These are phyloP conservation scores for Mellilla xanthometata DNA, from an alignment of 2,888 invertebrate genomes.

Conservation along the genomic window DNA sequence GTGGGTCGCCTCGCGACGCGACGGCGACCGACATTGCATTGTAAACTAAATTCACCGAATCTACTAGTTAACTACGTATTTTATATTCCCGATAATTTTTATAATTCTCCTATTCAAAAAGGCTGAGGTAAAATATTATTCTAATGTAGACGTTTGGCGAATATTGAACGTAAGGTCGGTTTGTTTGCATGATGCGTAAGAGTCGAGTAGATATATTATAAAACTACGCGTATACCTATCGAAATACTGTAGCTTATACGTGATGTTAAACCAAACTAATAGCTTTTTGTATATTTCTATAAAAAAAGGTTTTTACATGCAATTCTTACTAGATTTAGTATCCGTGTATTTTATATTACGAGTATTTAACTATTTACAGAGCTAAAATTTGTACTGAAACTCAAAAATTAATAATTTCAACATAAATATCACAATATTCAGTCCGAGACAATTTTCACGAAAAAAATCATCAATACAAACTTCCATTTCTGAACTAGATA, in stretches of 20 bases:
- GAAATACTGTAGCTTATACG: slow-evolving; percentile 48
- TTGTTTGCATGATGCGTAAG: slow-evolving; percentile 43
- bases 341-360: slow-evolving; percentile 70
- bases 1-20: slow-evolving; percentile 34
- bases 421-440: too few species aligned
- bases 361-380: slow-evolving; percentile 31
- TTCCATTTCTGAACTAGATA: too few species aligned
- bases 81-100: slow-evolving; percentile 71
- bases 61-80: slow-evolving; percentile 67
- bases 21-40: slow-evolving; percentile 38
- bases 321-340: slow-evolving; percentile 63
- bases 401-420: slow-evolving; percentile 6
- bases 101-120: slow-evolving; percentile 81
- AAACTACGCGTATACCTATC: slow-evolving; percentile 22
- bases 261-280: slow-evolving; percentile 64
- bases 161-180: slow-evolving; percentile 55
- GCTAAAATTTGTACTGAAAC: slow-evolving; percentile 30
- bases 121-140: slow-evolving; percentile 72
- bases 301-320: slow-evolving; percentile 71
- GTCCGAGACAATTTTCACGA: too few species aligned
- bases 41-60: slow-evolving; percentile 67
- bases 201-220: slow-evolving; percentile 30
- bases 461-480: too few species aligned
- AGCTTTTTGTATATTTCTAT: slow-evolving; percentile 80
- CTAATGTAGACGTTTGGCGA: slow-evolving; percentile 73